phyloP scores from a whole-genome alignment of 2,113 vertebrate genomes.

The Oreochromis spilurus region DNA sequence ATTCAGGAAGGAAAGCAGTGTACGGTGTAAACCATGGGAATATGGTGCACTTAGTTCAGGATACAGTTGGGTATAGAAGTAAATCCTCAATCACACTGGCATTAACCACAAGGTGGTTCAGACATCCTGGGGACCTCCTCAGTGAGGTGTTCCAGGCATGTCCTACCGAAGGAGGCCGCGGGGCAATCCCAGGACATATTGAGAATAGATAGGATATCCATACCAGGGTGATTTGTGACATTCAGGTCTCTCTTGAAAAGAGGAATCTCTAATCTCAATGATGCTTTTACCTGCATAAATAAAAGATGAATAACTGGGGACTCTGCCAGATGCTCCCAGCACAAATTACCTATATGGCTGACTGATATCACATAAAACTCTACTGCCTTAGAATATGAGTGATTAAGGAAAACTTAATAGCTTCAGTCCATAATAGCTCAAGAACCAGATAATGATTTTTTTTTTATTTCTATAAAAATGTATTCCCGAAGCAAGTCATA shows the following conservation, averaged over 20 bases:
- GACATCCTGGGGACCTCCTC: background rate
- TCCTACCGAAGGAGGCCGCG: background rate
- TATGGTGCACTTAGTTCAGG: background rate
- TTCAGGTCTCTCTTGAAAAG: background rate
- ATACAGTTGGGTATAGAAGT: background rate
- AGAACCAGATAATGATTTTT: background rate
- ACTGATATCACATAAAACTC: background rate
- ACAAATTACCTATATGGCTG: background rate
- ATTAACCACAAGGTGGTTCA: background rate
- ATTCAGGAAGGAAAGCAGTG: background rate
- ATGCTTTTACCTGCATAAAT: background rate
- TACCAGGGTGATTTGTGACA: background rate
- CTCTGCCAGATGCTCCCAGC: background rate
- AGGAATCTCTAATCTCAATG: background rate
- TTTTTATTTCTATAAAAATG: fast-evolving
- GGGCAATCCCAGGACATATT: background rate
- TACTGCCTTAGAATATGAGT: background rate
- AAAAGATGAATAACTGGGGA: background rate
- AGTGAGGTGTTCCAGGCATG: background rate
- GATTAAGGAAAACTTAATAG: background rate
- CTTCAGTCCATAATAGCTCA: background rate
- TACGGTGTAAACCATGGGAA: background rate
- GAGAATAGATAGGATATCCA: background rate
- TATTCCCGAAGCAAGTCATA: too few species aligned
- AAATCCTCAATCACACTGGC: background rate